These are phyloP conservation scores for Actinia tenebrosa DNA, from an alignment of 64 coral and sea anemone genomes.

Conservation along the genomic window DNA sequence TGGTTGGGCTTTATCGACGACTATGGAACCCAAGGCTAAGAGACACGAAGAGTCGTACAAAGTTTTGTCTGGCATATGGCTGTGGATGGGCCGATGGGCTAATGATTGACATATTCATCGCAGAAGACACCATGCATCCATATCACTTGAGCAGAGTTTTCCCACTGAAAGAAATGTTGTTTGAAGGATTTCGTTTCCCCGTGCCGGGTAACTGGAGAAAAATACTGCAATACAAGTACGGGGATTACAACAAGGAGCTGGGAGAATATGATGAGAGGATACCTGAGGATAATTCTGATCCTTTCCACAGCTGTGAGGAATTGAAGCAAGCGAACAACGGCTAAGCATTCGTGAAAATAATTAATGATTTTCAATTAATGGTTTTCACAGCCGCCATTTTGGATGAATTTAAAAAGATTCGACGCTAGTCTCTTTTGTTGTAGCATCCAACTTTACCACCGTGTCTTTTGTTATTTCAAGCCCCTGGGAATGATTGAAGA, in stretches of 20 bases:
- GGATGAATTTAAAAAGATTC: too few species aligned
- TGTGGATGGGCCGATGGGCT: slow-evolving; percentile 46
- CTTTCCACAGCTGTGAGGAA: slow-evolving; percentile 3
- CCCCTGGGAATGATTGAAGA: too few species aligned
- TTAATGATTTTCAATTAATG: too few species aligned
- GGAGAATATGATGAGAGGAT: not conserved
- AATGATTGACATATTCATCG: slow-evolving; percentile 43
- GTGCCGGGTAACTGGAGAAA: slow-evolving; percentile 37
- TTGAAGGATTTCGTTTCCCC: slow-evolving; percentile 44
- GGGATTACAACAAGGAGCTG: not conserved
- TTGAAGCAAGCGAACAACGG: not conserved
- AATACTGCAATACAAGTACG: slow-evolving; percentile 17
- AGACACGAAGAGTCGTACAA: slow-evolving; percentile 24
- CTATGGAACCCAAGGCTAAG: slow-evolving; percentile 19
- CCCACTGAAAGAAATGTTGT: slow-evolving; percentile 35
- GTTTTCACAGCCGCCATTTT: too few species aligned
- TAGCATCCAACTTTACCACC: too few species aligned
- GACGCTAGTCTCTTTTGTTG: too few species aligned
- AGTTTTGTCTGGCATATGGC: slow-evolving; percentile 21
- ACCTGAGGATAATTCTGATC: not conserved
- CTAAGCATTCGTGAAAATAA: too few species aligned
- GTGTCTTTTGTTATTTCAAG: too few species aligned
- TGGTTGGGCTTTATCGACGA: not conserved
- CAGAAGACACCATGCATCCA: not conserved
- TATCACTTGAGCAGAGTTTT: not conserved